phyloP scores from a whole-genome alignment of 2,797 vertebrate species.

The Darevskia mixta region DNA sequence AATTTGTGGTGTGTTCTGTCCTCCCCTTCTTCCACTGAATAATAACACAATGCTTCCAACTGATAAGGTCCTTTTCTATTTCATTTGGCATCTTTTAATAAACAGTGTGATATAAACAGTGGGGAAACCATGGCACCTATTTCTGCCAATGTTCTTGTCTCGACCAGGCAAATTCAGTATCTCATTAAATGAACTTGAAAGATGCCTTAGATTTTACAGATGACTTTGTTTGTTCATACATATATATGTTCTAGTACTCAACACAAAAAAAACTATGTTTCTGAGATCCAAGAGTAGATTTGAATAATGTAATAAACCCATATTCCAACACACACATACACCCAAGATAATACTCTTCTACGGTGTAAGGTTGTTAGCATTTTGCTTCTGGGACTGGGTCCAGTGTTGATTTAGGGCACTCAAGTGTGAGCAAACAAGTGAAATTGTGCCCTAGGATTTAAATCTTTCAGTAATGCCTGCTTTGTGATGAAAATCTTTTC shows the following conservation, averaged over 20 bases:
- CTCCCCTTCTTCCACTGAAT: neutral
- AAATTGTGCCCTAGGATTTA: constrained; percentile 44
- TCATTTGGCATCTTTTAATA: fast-evolving
- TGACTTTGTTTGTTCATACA: neutral
- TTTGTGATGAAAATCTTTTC: constrained; percentile 53
- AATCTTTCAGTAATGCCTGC: constrained; percentile 57
- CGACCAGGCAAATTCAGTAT: fast-evolving
- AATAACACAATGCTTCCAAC: neutral
- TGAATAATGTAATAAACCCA: neutral
- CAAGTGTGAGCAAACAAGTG: constrained; percentile 54
- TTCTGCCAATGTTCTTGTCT: fast-evolving
- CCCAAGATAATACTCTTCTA: neutral
- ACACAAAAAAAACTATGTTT: constrained; percentile 25
- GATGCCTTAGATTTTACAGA: neutral
- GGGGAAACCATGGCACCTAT: neutral
- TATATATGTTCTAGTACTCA: neutral
- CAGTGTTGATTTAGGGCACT: constrained; percentile 52
- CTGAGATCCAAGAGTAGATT: neutral
- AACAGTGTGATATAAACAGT: fast-evolving
- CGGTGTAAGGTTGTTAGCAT: neutral
- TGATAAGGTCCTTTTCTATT: fast-evolving
- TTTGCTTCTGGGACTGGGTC: neutral
- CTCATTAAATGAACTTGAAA: neutral
- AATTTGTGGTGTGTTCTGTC: neutral
- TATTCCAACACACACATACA: neutral